Conservation (phyloP, 2,888 invertebrate genomes). For the Nipponacmea schrenckii region DNA sequence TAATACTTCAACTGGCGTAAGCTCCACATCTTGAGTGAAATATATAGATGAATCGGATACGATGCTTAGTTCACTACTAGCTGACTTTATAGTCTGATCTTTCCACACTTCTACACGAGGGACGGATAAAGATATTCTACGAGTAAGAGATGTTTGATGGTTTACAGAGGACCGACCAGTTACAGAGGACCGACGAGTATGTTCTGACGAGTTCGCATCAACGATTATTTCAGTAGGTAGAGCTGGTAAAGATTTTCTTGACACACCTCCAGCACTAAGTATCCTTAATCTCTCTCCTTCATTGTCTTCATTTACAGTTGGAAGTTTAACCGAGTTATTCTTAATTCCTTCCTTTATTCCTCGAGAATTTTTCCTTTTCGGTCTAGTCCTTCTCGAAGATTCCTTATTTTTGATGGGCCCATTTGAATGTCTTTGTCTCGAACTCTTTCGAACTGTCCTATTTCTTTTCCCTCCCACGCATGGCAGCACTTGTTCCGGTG, state of each 20-base stretch:
- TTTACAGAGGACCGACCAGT: neutral
- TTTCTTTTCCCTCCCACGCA: neutral
- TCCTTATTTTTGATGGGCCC: neutral
- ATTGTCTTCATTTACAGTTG: conserved; percentile 17
- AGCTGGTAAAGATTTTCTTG: neutral
- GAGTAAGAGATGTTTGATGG: neutral
- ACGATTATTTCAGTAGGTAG: neutral
- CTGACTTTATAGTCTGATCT: neutral
- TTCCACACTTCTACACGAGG: too few relatives aligned
- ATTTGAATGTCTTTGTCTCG: neutral
- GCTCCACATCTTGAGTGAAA: neutral
- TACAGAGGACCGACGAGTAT: neutral
- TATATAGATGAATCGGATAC: neutral
- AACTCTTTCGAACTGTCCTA: neutral
- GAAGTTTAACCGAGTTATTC: conserved; percentile 9
- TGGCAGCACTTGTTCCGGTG: neutral
- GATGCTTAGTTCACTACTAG: neutral
- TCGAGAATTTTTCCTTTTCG: neutral
- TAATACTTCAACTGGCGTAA: neutral
- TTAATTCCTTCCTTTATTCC: neutral
- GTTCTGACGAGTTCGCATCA: neutral
- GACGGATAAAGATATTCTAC: neutral
- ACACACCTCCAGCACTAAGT: neutral
- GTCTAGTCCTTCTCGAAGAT: neutral
- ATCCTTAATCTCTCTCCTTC: conserved; percentile 7